Base-by-base conservation (phyloP, 2,797 vertebrate genomes). In the Crossoptilon crossoptilon region DNA sequence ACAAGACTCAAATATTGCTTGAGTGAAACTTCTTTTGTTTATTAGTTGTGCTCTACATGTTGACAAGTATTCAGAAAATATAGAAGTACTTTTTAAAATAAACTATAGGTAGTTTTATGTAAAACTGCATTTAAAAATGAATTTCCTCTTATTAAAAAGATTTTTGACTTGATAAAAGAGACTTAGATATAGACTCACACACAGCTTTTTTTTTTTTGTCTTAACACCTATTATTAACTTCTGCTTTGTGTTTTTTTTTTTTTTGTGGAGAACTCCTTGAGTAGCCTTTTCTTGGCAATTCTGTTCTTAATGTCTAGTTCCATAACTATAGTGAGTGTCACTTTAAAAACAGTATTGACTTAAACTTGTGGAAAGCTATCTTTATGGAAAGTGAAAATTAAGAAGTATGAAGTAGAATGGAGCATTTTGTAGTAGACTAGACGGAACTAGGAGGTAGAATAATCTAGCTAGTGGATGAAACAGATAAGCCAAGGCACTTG, bases 401-500 rank as follows among this genome's bases (percentile, higher is more conserved):
- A 71, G 37, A 58, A 44, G 9, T 14, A 8, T 35, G 16, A 77
- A 53, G 9, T 39, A 41, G 31, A 21, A 44, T 3, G 49, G 33
- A 87, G 31, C 7, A 5, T 79, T 72, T 22, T 31, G 8, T 7
- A 43, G 17, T 14, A 24, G 14, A 31, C 27, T 17, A 24, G 41
- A 66, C 9, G 12, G 41, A 59, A 43, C 15, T 3, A 16, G 76
- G 21, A 35, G 21, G 14, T 19, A 64, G 17, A 82, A 6, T 11
- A 69, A 84, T 49, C 11, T 41, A 48, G 3, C 1, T 1, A 44
- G 8, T 49, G n/a, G 46, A 58, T 3, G 39, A 31, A 69, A 44
- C 0, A 3, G 23, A 9, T 2, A 3, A 53, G 12, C 5, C 37
- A 84, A 67, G 71, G 3, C 17, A 21, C 1, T 1, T 56, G 41